Percentiles rank a stretch among this genome's conserved stretches.
Evolutionary conservation across 2,888 invertebrate species (phyloP).

Genomic region (Seira musarum): DNA sequence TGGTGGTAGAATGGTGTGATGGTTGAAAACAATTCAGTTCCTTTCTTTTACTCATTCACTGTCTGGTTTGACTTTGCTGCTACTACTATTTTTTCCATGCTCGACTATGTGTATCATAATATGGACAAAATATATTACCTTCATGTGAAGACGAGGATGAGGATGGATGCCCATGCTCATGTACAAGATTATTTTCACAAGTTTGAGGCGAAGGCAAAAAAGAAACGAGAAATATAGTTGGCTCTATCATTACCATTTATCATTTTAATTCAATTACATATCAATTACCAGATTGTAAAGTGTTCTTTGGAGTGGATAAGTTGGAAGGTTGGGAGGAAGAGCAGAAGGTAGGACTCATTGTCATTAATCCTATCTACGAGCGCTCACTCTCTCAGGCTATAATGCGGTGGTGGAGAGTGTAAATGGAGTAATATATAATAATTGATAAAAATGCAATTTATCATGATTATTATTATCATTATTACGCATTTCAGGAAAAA

Average conservation of each 20-base stretch:
- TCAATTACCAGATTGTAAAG: slow-evolving; percentile 58
- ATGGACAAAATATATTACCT: slow-evolving; percentile 14
- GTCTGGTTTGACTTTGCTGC: slow-evolving; percentile 18
- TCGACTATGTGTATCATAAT: neutral
- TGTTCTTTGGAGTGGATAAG: slow-evolving; percentile 33
- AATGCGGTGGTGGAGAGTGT: slow-evolving; percentile 24
- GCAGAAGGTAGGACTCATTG: slow-evolving; percentile 21
- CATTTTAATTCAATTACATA: slow-evolving; percentile 64
- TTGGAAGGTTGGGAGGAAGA: slow-evolving; percentile 31
- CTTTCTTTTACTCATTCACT: slow-evolving; percentile 17
- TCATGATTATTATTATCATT: slow-evolving; percentile 55
- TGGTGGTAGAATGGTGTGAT: neutral
- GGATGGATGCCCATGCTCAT: slow-evolving; percentile 3
- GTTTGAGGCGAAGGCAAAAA: slow-evolving; percentile 25
- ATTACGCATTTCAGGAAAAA: slow-evolving; percentile 44
- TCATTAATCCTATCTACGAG: slow-evolving; percentile 29
- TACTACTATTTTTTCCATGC: slow-evolving; percentile 32
- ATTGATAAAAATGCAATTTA: slow-evolving; percentile 61
- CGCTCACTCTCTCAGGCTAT: neutral
- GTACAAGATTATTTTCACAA: slow-evolving; percentile 16
- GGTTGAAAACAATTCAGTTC: neutral
- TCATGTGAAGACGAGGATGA: neutral
- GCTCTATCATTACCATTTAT: slow-evolving; percentile 62
- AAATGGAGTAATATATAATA: slow-evolving; percentile 52
- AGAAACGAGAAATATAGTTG: slow-evolving; percentile 34